A percentile compares a stretch with the other conserved stretches of the same genome.
Evolutionary conservation across 2,888 invertebrate species (phyloP).

Genomic region (Agonum fuliginosum): DNA sequence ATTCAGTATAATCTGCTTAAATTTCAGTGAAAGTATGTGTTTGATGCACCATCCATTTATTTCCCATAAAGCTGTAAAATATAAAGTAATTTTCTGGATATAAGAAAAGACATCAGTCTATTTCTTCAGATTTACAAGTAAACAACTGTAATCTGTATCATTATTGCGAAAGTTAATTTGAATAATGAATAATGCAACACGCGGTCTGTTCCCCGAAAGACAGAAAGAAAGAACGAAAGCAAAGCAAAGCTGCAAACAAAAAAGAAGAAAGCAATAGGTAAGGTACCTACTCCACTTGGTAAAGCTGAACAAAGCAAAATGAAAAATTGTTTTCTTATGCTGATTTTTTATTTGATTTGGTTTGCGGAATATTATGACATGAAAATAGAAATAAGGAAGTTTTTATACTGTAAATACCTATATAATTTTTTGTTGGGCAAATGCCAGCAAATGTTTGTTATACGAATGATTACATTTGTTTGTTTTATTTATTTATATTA

Average conservation of each 20-base stretch:
- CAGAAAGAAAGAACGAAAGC: constrained; percentile 38
- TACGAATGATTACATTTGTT: too few species aligned
- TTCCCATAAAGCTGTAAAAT: too few species aligned
- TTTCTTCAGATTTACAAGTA: constrained; percentile 28
- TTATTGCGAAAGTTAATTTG: constrained; percentile 57
- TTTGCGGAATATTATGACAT: constrained; percentile 35
- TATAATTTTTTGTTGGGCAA: constrained; percentile 1
- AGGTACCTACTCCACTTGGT: too few species aligned
- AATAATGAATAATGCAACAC: constrained; percentile 58
- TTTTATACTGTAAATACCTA: constrained; percentile 2
- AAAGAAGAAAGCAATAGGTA: constrained; percentile 11
- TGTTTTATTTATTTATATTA: too few species aligned
- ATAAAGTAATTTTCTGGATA: constrained; percentile 14
- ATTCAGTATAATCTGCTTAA: too few species aligned
- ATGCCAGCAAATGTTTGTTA: too few species aligned
- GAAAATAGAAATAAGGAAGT: neutral
- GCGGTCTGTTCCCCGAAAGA: constrained; percentile 17
- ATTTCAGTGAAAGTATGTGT: too few species aligned
- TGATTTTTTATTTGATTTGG: constrained; percentile 42
- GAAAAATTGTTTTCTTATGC: constrained; percentile 38
- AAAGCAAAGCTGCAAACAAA: constrained; percentile 36
- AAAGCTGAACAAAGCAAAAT: constrained; percentile 20
- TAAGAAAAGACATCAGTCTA: constrained; percentile 28
- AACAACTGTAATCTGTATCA: constrained; percentile 56
- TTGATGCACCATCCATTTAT: too few species aligned